Percentiles rank a stretch among this genome's conserved stretches.
Conservation (phyloP, 2,113 vertebrate species). For the Dicrurus megarhynchus region DNA sequence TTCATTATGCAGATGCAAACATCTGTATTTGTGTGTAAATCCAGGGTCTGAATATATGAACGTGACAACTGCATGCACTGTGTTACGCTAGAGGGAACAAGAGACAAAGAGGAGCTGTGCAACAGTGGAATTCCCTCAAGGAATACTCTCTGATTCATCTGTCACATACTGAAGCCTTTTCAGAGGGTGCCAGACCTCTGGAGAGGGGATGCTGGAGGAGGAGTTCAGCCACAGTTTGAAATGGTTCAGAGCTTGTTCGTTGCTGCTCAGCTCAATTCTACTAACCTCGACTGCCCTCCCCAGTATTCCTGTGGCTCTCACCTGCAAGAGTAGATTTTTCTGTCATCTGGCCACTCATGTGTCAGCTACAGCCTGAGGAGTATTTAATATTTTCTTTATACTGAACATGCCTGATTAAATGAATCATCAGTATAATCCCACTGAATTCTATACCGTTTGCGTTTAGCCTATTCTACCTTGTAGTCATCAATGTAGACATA, state of each 20-base stretch:
- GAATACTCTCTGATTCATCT: slow-evolving; percentile 39
- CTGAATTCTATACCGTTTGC: background rate
- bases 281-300: background rate
- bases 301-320: background rate
- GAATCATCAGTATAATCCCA: background rate
- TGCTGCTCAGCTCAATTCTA: background rate
- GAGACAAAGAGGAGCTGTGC: background rate
- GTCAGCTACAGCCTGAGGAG: background rate
- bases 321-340: background rate
- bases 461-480: background rate
- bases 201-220: slow-evolving; percentile 41
- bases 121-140: slow-evolving; percentile 34
- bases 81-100: slow-evolving; percentile 5
- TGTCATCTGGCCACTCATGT: background rate
- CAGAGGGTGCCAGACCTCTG: slow-evolving; percentile 51
- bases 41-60: background rate
- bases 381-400: background rate
- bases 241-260: background rate
- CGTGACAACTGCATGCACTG: background rate
- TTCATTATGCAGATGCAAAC: slow-evolving; percentile 5
- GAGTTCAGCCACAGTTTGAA: slow-evolving; percentile 19
- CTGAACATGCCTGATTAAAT: background rate
- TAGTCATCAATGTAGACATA: background rate
- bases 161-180: slow-evolving; percentile 45
- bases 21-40: slow-evolving; percentile 10